Evolutionary conservation across 1,140 invertebrate genomes (phyloP), one percentile per base, ranked within the genome.

Genomic region (Aphaenogaster floridana): DNA sequence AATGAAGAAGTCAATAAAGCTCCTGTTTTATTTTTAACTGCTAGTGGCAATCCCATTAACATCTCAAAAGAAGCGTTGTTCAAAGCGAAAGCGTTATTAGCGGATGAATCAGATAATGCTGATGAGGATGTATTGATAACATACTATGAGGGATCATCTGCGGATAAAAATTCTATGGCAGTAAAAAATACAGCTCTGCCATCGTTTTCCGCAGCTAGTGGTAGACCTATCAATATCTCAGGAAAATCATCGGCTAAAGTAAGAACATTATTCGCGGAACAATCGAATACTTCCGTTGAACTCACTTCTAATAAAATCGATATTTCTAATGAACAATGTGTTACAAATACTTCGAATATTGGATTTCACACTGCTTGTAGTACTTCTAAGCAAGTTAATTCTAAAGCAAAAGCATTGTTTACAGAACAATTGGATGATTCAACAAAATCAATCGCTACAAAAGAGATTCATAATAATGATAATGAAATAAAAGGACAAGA

Each of bases 311-410:
- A 48, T 45, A 66, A 79, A 79, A 17, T 11, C 8, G 15, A 79
- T 64, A 21, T n/a, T n/a, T 36, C 9, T 64, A 80, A 66, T 3
- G 15, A 42, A 34, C 57, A 81, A 15, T 28, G n/a, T n/a, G 9
- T 74, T 4, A 11, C 4, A 11, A 57, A 52, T 36, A 8, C 15
- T 59, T 28, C 52, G n/a, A 86, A 80, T 39, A 21, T 61, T 74
- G 90, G 64, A 94, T 96, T 91, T 69, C 88, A 45, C 68, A 95
- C 92, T 76, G 94, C 93, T n/a, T 83, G 88, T 86, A 94, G 94
- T 28, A 86, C 90, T 66, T 45, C 72, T 63, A 71, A 89, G 34
- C 78, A 42, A 54, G 81, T 63, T 93, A 36, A 63, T 63, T 57
- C 52, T 9, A 91, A 88, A 77, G 83, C 88, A 52, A 79, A 86